Evolutionary conservation across 1,140 invertebrate species (phyloP).

Genomic region (Campoletis sonorensis): DNA sequence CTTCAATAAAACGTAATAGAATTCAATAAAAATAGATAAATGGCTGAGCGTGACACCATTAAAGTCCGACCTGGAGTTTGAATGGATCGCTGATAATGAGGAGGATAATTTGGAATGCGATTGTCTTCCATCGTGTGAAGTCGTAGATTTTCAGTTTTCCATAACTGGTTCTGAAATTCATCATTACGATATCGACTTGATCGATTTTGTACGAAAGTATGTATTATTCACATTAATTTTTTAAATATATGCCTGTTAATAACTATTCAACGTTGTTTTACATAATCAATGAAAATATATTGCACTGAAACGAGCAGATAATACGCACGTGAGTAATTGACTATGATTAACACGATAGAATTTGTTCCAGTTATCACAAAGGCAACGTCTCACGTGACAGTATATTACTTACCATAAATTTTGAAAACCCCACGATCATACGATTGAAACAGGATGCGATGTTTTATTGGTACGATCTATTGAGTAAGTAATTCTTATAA

Average conservation of each 20-base stretch:
- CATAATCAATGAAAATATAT: too few relatives aligned
- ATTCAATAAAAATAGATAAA: too few relatives aligned
- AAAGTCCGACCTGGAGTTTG: too few relatives aligned
- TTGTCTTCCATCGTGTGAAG: constrained; percentile 43
- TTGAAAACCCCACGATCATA: constrained; percentile 70
- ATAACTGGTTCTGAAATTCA: not conserved
- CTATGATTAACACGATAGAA: not conserved
- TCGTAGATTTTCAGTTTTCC: not conserved
- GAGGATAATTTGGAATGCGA: constrained; percentile 24
- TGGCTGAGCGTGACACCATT: too few relatives aligned
- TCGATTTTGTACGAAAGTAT: not conserved
- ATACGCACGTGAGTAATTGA: not conserved
- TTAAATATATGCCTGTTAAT: too few relatives aligned
- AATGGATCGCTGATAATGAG: too few relatives aligned
- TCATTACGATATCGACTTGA: not conserved
- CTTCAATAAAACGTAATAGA: too few relatives aligned
- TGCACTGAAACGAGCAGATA: not conserved
- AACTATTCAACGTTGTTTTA: too few relatives aligned
- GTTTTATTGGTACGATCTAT: constrained; percentile 76
- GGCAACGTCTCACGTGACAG: not conserved
- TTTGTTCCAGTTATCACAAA: not conserved
- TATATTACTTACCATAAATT: constrained; percentile 45
- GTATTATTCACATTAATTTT: too few relatives aligned
- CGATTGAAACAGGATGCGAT: constrained; percentile 74
- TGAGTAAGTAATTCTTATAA: constrained; percentile 67